Percentiles rank a stretch among this genome's conserved stretches.
These are phyloP conservation scores for Ceratina japonica DNA, from an alignment of 1,140 invertebrate genomes.

Conservation along the genomic window DNA sequence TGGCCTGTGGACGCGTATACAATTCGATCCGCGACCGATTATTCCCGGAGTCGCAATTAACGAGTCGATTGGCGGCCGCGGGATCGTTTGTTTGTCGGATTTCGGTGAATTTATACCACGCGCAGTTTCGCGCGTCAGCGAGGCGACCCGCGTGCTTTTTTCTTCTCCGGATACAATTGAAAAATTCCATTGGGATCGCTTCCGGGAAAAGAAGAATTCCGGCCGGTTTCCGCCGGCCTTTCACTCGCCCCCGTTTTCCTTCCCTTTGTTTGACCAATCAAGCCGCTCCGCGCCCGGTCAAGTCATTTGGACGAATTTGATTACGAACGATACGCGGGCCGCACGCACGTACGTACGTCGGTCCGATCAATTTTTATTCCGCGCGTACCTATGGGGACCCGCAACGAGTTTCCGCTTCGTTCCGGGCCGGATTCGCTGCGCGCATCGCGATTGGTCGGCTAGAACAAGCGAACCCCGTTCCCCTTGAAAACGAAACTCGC, in stretches of 20 bases:
- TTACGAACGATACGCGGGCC: background rate
- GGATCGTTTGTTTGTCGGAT: background rate
- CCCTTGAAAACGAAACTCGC: too few relatives aligned
- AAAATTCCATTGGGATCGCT: constrained; percentile 2
- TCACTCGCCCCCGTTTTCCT: too few relatives aligned
- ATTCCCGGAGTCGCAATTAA: constrained; percentile 7
- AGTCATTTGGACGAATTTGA: constrained; percentile 38
- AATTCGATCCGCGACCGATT: background rate
- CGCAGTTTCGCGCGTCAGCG: background rate
- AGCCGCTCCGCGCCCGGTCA: background rate
- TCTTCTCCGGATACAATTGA: background rate
- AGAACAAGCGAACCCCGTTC: too few relatives aligned
- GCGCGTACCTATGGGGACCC: background rate
- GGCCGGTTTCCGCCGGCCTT: background rate
- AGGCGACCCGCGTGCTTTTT: background rate
- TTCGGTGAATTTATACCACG: background rate
- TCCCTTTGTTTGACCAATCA: too few relatives aligned
- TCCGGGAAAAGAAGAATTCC: background rate
- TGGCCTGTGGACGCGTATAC: background rate
- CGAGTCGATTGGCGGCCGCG: background rate
- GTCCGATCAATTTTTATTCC: constrained; percentile 36
- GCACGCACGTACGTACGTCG: background rate
- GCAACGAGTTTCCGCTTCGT: background rate
- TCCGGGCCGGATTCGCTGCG: too few relatives aligned
- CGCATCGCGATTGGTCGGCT: background rate